Conservation (phyloP, 2,113 vertebrate genomes). For the Gorsachius goisagi region DNA sequence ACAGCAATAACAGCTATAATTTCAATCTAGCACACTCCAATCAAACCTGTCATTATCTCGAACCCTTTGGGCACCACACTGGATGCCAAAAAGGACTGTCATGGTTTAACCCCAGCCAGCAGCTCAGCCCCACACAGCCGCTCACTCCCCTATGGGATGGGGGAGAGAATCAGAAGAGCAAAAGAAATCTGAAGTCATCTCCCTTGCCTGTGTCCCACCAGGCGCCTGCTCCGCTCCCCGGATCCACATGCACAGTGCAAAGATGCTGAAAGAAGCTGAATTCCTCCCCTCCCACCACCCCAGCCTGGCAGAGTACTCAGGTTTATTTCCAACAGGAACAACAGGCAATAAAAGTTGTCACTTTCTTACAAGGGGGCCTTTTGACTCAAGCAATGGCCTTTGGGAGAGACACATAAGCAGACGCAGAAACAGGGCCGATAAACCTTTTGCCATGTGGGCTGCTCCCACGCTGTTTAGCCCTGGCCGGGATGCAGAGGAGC, state of each 20-base stretch:
- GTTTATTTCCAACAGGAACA: neutral
- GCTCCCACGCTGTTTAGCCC: neutral
- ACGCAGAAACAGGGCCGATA: neutral
- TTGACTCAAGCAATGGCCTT: neutral
- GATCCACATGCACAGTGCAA: accelerated
- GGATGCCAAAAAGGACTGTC: no score
- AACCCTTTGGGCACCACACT: no score
- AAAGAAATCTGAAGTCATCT: no score
- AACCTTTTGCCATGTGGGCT: neutral
- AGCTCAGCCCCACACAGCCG: no score
- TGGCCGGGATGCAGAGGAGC: accelerated
- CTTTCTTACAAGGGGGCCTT: neutral
- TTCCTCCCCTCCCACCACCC: neutral
- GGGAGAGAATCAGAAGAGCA: no score
- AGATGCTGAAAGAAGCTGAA: neutral
- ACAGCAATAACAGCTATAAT: no score
- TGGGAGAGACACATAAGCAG: neutral
- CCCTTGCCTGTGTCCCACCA: accelerated
- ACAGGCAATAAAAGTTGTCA: neutral
- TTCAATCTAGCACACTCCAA: no score
- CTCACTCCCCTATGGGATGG: no score
- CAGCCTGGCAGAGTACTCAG: neutral
- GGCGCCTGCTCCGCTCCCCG: neutral
- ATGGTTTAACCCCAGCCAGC: no score
- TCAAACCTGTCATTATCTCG: no score